Percentiles rank a stretch among this genome's conserved stretches.
Evolutionary conservation across 2,888 invertebrate species (phyloP).

Genomic region (Leptura quadrifasciata): DNA sequence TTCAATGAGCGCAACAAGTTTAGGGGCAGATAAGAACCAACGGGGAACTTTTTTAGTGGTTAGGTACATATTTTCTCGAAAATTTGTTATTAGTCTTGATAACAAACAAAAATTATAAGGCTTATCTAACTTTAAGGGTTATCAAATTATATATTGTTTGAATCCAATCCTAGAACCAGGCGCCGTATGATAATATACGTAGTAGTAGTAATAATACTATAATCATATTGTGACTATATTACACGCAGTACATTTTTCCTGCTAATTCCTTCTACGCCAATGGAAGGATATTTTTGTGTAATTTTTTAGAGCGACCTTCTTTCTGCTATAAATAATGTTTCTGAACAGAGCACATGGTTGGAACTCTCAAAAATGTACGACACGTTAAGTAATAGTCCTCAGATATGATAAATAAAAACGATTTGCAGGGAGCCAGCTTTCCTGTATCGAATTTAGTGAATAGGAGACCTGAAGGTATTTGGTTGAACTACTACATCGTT

Average conservation of each 20-base stretch:
- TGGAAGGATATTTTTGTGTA: neutral
- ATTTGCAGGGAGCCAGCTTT: conserved; percentile 29
- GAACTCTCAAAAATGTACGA: conserved; percentile 42
- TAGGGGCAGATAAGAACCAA: no score
- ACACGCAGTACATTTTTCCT: neutral
- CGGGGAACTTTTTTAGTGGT: no score
- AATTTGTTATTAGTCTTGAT: no score
- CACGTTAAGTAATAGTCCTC: conserved; percentile 41
- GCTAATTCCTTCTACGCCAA: neutral
- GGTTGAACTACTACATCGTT: conserved; percentile 23
- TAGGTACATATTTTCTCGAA: no score
- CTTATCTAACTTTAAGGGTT: no score
- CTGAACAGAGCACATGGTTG: conserved; percentile 39
- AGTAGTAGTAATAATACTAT: no score
- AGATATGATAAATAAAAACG: conserved; percentile 39
- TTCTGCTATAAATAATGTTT: conserved; percentile 39
- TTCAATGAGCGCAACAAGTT: no score
- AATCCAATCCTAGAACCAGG: no score
- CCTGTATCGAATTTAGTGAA: conserved; percentile 36
- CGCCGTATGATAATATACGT: no score
- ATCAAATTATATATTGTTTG: no score
- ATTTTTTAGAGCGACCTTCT: conserved; percentile 3
- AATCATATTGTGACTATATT: no score
- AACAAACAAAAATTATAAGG: no score
- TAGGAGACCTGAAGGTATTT: conserved; percentile 24